phyloP scores from a whole-genome alignment of 1,140 invertebrate species.

The Eupristina koningsbergeri region DNA sequence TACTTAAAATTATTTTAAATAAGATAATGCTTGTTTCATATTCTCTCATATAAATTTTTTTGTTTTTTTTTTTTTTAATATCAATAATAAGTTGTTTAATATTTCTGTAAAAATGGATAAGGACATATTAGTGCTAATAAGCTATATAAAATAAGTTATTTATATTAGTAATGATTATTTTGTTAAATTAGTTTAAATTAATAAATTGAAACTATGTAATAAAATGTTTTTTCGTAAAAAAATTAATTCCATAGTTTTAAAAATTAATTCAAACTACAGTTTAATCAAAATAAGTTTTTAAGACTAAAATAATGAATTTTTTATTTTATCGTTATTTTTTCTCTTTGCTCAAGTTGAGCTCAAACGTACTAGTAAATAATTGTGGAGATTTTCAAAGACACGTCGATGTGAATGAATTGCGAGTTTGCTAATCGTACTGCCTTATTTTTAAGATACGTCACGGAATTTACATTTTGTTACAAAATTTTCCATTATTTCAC shows the following conservation, averaged over 20 bases:
- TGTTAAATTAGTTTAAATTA: conserved; percentile 40
- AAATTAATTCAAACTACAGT: conserved; percentile 37
- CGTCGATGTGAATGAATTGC: conserved; percentile 44
- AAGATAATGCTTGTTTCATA: neutral
- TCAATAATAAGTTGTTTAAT: neutral
- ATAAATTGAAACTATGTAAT: conserved; percentile 23
- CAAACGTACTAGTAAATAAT: conserved; percentile 33
- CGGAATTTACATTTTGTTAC: conserved; percentile 31
- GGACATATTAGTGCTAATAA: conserved; percentile 35
- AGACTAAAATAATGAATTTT: conserved; percentile 41
- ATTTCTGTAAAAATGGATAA: conserved; percentile 23
- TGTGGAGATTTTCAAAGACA: conserved; percentile 38
- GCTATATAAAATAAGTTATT: conserved; percentile 44
- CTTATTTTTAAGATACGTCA: conserved; percentile 41
- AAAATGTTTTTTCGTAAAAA: conserved; percentile 14
- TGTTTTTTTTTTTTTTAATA: neutral
- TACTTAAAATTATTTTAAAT: conserved; percentile 1
- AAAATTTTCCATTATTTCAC: conserved; percentile 5
- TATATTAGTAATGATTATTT: conserved; percentile 46
- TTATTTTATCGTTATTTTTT: conserved; percentile 44
- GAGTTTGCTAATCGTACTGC: conserved; percentile 40
- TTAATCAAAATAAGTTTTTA: conserved; percentile 40
- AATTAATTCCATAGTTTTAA: conserved; percentile 18
- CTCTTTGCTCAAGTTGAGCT: conserved; percentile 10
- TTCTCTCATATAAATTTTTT: neutral